Conservation (phyloP, 2,888 invertebrate genomes). For the Luffia ferchaultella region DNA sequence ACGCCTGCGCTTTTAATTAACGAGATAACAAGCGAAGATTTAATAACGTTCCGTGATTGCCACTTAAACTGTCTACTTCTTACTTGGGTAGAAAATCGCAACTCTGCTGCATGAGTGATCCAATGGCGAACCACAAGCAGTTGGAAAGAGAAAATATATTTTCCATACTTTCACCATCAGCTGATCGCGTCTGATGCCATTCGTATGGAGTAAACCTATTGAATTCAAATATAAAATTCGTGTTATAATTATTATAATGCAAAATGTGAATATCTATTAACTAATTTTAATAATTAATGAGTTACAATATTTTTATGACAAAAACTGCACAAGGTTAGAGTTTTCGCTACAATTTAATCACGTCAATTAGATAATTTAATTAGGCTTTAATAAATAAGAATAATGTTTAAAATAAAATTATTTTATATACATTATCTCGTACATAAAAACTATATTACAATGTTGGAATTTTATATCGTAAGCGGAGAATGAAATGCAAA, state of each 20-base stretch:
- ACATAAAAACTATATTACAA: too few species aligned
- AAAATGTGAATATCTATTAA: too few species aligned
- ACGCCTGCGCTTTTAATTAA: not conserved
- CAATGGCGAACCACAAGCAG: slow-evolving; percentile 98
- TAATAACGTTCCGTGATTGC: not conserved
- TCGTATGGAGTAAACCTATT: slow-evolving; percentile 93
- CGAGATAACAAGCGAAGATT: not conserved
- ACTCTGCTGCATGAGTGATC: slow-evolving; percentile 95
- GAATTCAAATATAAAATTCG: slow-evolving; percentile 16
- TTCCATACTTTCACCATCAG: slow-evolving; percentile 86
- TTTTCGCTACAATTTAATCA: not conserved
- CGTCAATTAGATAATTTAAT: not conserved
- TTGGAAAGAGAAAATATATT: slow-evolving; percentile 93
- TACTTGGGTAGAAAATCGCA: slow-evolving; percentile 96
- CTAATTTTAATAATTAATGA: too few species aligned
- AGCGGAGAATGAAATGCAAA: too few species aligned
- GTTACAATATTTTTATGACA: not conserved
- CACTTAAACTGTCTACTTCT: slow-evolving; percentile 30
- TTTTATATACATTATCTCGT: too few species aligned
- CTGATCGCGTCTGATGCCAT: slow-evolving; percentile 91
- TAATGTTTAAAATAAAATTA: too few species aligned
- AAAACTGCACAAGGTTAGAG: not conserved
- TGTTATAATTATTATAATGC: too few species aligned
- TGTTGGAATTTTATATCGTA: too few species aligned
- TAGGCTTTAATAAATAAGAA: slow-evolving; percentile 1